These are phyloP conservation scores for Heteractis magnifica DNA, from an alignment of 92 coral and sea anemone genomes.

Conservation along the genomic window DNA sequence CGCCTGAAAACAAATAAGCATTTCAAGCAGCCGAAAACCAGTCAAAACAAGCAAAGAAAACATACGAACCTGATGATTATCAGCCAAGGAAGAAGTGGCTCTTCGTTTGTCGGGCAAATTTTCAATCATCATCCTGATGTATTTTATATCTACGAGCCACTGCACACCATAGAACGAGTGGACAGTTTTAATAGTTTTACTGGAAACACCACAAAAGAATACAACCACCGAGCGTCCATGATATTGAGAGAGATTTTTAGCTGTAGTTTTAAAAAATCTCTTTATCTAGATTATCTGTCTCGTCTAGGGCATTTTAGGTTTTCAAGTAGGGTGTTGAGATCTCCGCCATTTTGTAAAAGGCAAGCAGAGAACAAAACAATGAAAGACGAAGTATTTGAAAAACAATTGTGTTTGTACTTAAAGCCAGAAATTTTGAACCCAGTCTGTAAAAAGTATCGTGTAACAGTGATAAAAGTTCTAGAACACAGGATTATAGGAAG, in stretches of 20 bases:
- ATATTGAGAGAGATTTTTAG: conserved; percentile 26
- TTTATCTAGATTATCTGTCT: conserved; percentile 26
- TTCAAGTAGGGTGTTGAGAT: conserved; percentile 30
- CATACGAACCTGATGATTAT: conserved; percentile 39
- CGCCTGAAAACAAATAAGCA: background rate
- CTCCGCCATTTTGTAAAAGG: conserved; percentile 26
- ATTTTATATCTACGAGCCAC: conserved; percentile 51
- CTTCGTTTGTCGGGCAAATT: conserved; percentile 59
- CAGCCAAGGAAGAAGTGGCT: conserved; percentile 63
- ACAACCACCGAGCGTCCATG: conserved; percentile 12
- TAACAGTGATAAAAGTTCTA: conserved; percentile 49
- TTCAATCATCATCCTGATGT: conserved; percentile 42
- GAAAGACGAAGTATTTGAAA: background rate
- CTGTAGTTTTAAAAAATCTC: conserved; percentile 42
- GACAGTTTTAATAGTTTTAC: conserved; percentile 23
- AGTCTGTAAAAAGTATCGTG: conserved; percentile 29
- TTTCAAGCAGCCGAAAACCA: background rate
- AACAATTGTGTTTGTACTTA: conserved; percentile 8
- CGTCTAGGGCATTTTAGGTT: conserved; percentile 40
- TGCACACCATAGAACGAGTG: conserved; percentile 10
- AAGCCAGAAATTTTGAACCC: background rate
- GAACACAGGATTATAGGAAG: conserved; percentile 38
- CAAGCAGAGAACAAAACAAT: conserved; percentile 8
- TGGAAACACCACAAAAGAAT: conserved; percentile 14
- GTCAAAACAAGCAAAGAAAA: conserved; percentile 11